Evolutionary conservation across 2,113 vertebrate species (phyloP), one percentile per base, ranked within the genome.

Genomic region (Monarcha castaneiventris): DNA sequence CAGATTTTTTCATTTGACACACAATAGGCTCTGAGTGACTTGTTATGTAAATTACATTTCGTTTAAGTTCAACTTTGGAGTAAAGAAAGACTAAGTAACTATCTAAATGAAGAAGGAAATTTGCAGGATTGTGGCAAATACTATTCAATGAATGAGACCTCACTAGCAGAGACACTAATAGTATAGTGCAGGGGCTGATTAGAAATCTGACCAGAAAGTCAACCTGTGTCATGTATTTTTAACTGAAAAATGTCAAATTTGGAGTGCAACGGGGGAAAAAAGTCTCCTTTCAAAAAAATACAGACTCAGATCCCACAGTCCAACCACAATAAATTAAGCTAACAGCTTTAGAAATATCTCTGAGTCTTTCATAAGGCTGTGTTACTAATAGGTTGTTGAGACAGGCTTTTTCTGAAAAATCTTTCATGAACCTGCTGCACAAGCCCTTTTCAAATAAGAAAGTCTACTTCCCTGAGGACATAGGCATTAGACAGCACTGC

Each of bases 381-480:
- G 39, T 74, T 87, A 84, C 82, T 89, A 87, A 93, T 73, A 80
- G 46, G 44, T 62, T 89, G 92, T 83, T 84, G 93, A 94, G 79
- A 71, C 20, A 41, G 30, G 64, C 62, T 71, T 93, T 83, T 95
- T 84, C 87, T 91, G 76, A 82, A 93, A 78, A 88, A 83, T 71
- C 66, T 84, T 96, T 87, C 81, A 64, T 56, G 74, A 94, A 81
- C 92, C 56, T 90, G 88, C 91, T 79, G 90, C 66, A 75, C 78
- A 91, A 96, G 81, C 89, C 69, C 48, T 95, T 95, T 96, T 88
- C 63, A 76, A 79, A 91, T 89, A 78, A 86, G 89, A 63, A 87
- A 82, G 77, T 59, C 75, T 76, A 3, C 69, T 91, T 93, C 89
- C 92, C 92, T 48, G 71, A 88, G 89, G 92, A 96, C 84, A 87